A percentile compares a stretch with the other conserved stretches of the same genome.
Evolutionary conservation across 1,140 invertebrate genomes (phyloP).

Genomic region (Rhagoletis pomonella): DNA sequence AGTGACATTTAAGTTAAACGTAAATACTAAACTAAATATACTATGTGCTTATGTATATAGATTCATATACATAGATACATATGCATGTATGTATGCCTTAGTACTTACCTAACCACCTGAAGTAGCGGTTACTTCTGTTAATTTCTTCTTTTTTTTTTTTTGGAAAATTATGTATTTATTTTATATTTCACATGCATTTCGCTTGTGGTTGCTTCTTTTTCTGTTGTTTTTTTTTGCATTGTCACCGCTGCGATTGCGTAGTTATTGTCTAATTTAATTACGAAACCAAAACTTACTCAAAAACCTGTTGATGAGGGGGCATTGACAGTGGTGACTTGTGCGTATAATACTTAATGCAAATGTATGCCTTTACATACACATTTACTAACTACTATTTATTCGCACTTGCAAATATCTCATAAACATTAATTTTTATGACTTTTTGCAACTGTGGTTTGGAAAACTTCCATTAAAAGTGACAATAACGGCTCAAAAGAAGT

Average conservation of each 20-base stretch:
- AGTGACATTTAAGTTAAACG: background rate
- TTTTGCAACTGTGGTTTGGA: too few species aligned
- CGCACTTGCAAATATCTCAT: too few species aligned
- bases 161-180: background rate
- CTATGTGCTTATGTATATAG: too few species aligned
- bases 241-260: background rate
- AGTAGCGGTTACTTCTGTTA: constrained; percentile 30
- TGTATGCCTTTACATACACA: background rate
- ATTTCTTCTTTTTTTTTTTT: constrained; percentile 16
- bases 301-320: constrained; percentile 9
- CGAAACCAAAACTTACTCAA: constrained; percentile 3
- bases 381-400: background rate
- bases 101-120: background rate
- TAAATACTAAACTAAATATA: background rate
- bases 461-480: too few species aligned
- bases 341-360: background rate
- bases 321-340: background rate
- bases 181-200: constrained; percentile 6
- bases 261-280: constrained; percentile 17
- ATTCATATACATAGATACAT: background rate
- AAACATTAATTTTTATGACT: too few species aligned
- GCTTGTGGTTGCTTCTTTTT: background rate
- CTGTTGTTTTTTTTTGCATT: background rate
- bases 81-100: background rate
- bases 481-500: too few species aligned